Conservation (phyloP, 2,888 invertebrate genomes). For the Athetis lepigone region DNA sequence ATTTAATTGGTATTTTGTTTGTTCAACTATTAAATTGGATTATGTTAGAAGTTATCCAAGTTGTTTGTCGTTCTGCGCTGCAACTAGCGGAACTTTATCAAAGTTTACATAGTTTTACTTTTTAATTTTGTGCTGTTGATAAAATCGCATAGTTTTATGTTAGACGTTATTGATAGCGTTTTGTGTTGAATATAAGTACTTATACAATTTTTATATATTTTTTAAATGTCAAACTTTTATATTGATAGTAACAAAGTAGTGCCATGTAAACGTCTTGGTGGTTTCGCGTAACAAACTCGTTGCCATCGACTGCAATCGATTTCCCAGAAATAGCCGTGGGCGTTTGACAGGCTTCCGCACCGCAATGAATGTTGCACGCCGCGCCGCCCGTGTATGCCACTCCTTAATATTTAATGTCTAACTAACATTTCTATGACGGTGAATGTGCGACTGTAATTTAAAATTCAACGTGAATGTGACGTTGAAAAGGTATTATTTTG, state of each 20-base stretch:
- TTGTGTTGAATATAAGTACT: not conserved
- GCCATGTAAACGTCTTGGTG: conserved; percentile 65
- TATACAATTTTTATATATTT: too few species aligned
- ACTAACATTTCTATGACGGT: conserved; percentile 83
- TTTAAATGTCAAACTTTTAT: too few species aligned
- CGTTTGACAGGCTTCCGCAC: conserved; percentile 75
- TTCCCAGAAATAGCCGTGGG: conserved; percentile 81
- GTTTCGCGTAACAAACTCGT: conserved; percentile 62
- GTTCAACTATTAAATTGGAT: conserved; percentile 68
- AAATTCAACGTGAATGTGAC: conserved; percentile 76
- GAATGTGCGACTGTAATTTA: conserved; percentile 73
- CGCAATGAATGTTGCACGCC: conserved; percentile 81
- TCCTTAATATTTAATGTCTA: conserved; percentile 85
- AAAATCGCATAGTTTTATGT: conserved; percentile 32
- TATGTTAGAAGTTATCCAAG: conserved; percentile 61
- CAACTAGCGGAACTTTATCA: conserved; percentile 52
- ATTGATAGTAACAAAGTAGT: conserved; percentile 48
- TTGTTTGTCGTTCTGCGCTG: conserved; percentile 57
- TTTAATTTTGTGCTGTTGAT: conserved; percentile 47
- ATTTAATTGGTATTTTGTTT: conserved; percentile 76
- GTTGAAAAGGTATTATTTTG: conserved; percentile 59
- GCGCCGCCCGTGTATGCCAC: conserved; percentile 68
- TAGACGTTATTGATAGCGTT: conserved; percentile 12
- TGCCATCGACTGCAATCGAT: conserved; percentile 79
- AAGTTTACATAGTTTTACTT: conserved; percentile 52